Conservation (phyloP, 2,888 invertebrate species). For the Orchesellides sinensis region DNA sequence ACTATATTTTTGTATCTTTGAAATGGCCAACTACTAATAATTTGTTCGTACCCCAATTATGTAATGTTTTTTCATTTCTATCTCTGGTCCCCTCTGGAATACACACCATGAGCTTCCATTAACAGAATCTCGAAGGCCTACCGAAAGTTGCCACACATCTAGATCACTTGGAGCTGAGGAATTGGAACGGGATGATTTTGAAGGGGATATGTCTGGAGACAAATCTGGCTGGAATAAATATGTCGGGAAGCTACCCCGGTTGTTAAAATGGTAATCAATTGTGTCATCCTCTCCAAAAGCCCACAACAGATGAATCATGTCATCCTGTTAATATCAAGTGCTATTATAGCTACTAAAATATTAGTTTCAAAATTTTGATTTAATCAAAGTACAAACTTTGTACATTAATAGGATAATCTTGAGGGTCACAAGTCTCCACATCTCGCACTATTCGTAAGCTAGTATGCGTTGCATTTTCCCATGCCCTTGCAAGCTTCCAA, state of each 20-base stretch:
- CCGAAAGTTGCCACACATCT: constrained; percentile 48
- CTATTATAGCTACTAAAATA: too few species aligned
- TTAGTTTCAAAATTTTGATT: too few species aligned
- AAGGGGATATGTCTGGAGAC: constrained; percentile 6
- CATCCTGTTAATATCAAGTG: constrained; percentile 49
- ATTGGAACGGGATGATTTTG: background rate
- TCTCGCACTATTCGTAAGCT: constrained; percentile 26
- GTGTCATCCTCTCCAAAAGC: constrained; percentile 52
- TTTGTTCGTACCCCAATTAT: constrained; percentile 49
- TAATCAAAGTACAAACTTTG: too few species aligned
- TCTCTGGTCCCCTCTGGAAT: constrained; percentile 53
- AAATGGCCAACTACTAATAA: background rate
- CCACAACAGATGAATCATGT: constrained; percentile 44
- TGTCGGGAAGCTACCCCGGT: constrained; percentile 30
- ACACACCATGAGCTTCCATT: constrained; percentile 43
- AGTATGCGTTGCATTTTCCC: constrained; percentile 50
- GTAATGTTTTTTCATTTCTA: constrained; percentile 15
- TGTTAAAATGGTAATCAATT: constrained; percentile 42
- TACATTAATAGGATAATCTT: constrained; percentile 46
- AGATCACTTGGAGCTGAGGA: background rate
- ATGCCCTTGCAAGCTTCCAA: constrained; percentile 35
- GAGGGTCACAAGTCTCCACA: constrained; percentile 49
- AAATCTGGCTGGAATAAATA: constrained; percentile 49
- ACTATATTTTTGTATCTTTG: background rate
- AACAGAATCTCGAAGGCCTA: background rate